Evolutionary conservation across 2,888 invertebrate species (phyloP), one percentile per base, ranked within the genome.

Genomic region (Acanthosoma haemorrhoidale): DNA sequence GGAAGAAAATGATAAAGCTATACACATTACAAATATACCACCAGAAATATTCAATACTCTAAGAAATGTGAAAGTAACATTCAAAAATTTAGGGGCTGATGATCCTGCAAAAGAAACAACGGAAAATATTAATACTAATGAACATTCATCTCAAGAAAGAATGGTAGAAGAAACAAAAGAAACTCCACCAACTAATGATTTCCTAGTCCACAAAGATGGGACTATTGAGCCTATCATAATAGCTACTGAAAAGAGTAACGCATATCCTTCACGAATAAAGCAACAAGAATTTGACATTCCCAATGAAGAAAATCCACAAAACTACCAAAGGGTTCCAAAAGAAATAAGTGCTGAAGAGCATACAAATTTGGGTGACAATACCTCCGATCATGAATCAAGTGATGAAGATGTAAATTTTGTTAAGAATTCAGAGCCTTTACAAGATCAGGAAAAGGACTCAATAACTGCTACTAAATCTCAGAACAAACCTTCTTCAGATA

Each of bases 61-160:
- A 4, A 67, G 57, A 43, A 51, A 25, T n/a, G 57, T 67, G 18
- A 51, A 57, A 25, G 43, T 67, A n/a, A 67, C 67, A 18, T 67
- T 67, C 32, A 67, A 36, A 34, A 31, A 43, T 21, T 67, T 67
- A 67, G 57, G 43, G 1, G 16, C 16, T 25, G 5, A 51, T n/a
- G 3, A 51, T 25, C 18, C 25, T 2, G 25, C 6, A n/a, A 51
- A 51, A 25, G n/a, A 51, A 18, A 6, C 2, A 25, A 25, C 51
- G n/a, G 51, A 51, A n/a, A 21, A 43, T 4, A 51, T 1, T n/a
- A 51, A 51, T 6, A 25, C 1, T 18, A 51, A 51, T 51, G 25
- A 3, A 2, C n/a, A 21, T 18, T 25, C 51, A n/a, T 51, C 8
- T n/a, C 13, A 6, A n/a, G 51, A 25, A 51, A 51, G 29, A 51